phyloP scores from a whole-genome alignment of 2,113 vertebrate genomes.

The Hippocampus comes region DNA sequence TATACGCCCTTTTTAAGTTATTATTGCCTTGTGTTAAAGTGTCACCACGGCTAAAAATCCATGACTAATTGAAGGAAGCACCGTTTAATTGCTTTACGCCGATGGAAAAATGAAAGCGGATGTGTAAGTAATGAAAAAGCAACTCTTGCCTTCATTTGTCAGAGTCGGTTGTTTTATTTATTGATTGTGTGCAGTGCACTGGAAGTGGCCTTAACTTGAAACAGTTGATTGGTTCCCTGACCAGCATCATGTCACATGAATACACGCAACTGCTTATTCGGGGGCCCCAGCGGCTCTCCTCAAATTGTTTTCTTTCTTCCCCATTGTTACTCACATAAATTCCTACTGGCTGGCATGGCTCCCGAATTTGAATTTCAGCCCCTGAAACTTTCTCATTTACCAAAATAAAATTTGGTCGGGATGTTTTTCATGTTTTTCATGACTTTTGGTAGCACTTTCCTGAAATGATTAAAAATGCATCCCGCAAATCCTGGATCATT shows the following conservation, averaged over 20 bases:
- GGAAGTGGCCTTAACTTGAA: conserved; percentile 58
- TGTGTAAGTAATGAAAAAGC: conserved; percentile 72
- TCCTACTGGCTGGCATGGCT: neutral
- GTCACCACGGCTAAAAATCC: conserved; percentile 70
- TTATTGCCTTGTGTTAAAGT: conserved; percentile 65
- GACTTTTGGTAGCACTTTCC: too few relatives aligned
- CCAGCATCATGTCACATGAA: conserved; percentile 44
- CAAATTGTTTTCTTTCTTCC: neutral
- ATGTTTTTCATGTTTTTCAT: too few relatives aligned
- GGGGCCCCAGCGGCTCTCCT: neutral
- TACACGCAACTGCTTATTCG: neutral
- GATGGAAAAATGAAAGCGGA: conserved; percentile 73
- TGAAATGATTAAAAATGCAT: too few relatives aligned
- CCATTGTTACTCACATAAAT: neutral
- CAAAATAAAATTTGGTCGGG: neutral
- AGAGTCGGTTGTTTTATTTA: conserved; percentile 53
- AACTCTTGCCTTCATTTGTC: conserved; percentile 70
- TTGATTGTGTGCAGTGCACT: conserved; percentile 54
- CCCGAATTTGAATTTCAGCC: neutral
- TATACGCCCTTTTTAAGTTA: conserved; percentile 57
- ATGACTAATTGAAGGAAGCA: conserved; percentile 69
- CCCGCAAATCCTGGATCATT: too few relatives aligned
- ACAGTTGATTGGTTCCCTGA: conserved; percentile 62
- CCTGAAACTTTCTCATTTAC: neutral
- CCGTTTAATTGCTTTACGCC: conserved; percentile 71